phyloP scores from a whole-genome alignment of 2,113 vertebrate species.

The Elaphurus davidianus region DNA sequence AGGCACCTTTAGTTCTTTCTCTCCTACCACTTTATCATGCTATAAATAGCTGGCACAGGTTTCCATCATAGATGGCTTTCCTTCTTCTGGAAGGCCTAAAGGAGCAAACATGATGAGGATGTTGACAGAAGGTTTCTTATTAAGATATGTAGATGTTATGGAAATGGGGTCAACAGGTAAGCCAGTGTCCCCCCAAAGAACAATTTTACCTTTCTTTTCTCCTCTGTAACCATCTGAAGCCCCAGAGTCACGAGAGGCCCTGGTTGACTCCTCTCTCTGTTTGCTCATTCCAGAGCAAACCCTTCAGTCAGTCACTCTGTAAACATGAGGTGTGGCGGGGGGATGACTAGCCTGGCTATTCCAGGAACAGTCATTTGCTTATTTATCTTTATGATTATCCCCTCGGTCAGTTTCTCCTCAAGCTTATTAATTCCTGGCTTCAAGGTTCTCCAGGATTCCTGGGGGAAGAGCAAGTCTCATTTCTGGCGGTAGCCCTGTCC shows the following conservation, averaged over 20 bases:
- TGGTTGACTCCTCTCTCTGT: not conserved
- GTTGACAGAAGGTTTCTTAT: not conserved
- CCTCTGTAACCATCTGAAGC: not conserved
- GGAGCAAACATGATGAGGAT: not conserved
- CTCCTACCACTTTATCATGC: not conserved
- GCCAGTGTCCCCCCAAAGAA: not conserved
- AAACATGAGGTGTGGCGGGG: not conserved
- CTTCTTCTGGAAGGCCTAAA: not conserved
- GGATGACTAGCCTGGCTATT: not conserved
- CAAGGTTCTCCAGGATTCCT: not conserved
- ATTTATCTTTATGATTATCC: not conserved
- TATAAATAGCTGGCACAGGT: not conserved
- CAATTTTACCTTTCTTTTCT: not conserved
- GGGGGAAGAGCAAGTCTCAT: not conserved
- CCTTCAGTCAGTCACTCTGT: not conserved
- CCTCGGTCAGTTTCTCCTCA: not conserved
- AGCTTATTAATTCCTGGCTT: not conserved
- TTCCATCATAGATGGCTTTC: not conserved
- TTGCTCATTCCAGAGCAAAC: not conserved
- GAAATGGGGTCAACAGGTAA: not conserved
- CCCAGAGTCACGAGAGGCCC: not conserved
- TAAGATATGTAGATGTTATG: too few relatives aligned
- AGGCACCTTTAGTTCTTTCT: not conserved
- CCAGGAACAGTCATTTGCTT: not conserved
- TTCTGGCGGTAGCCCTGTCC: not conserved